These are phyloP conservation scores for Heliconius hermathena DNA, from an alignment of 1,140 invertebrate genomes.

Conservation along the genomic window DNA sequence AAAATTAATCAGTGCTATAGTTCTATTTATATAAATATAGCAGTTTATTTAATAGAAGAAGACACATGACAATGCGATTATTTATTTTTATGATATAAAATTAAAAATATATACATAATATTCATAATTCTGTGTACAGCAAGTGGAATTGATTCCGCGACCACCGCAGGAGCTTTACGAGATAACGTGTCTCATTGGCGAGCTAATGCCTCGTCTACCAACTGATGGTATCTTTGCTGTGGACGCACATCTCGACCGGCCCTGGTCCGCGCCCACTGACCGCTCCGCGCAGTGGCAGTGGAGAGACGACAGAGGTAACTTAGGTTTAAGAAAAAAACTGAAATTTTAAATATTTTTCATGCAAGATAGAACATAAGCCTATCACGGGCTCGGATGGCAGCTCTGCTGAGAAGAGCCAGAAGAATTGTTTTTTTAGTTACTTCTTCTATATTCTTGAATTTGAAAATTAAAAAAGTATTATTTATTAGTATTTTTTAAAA, in stretches of 20 bases:
- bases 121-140: slow-evolving; percentile 45
- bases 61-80: too few relatives aligned
- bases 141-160: slow-evolving; percentile 93
- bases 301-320: slow-evolving; percentile 94
- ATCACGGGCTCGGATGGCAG: too few relatives aligned
- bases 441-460: too few relatives aligned
- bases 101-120: neutral
- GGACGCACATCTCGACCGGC: slow-evolving; percentile 92
- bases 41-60: neutral
- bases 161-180: slow-evolving; percentile 98
- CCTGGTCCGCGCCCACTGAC: slow-evolving; percentile 87
- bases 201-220: slow-evolving; percentile 96
- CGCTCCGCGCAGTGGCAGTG: slow-evolving; percentile 97
- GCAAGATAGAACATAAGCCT: too few relatives aligned
- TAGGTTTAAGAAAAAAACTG: neutral
- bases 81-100: too few relatives aligned
- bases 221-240: slow-evolving; percentile 97
- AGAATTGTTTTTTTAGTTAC: too few relatives aligned
- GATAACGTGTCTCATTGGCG: slow-evolving; percentile 97
- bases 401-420: neutral
- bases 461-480: neutral
- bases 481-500: neutral
- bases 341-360: too few relatives aligned
- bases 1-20: neutral
- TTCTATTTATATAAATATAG: neutral